Evolutionary conservation across 2,113 vertebrate species (phyloP), one percentile per base, ranked within the genome.

Genomic region (Thalassarche chlororhynchos): DNA sequence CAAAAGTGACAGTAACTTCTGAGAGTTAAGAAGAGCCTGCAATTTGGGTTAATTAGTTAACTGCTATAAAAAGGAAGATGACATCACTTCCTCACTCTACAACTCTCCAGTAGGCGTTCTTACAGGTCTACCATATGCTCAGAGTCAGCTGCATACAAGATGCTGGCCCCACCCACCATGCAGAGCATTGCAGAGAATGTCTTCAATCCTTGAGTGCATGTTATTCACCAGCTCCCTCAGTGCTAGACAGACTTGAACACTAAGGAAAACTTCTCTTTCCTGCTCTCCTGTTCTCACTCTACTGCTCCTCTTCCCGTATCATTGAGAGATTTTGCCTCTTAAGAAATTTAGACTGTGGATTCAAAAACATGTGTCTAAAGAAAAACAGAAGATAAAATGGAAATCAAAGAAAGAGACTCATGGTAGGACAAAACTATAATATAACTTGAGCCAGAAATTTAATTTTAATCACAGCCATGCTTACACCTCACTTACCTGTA

Each of bases 151-250:
- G 36, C n/a, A 36, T 3, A 18, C 26, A 57, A 58, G 58, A 14
- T 12, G 6, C 0, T 64, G 52, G n/a, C 24, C 55, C 49, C 10
- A 8, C 17, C 34, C 55, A 6, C 14, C 60, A 58, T 0, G 0
- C 21, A 66, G 18, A 75, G 29, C 28, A 66, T 10, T 32, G 57
- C 31, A 58, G 57, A 66, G 21, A 58, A 34, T 4, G 2, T 19
- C 57, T 68, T 29, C 36, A 82, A 3, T 12, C 23, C 14, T 25
- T 65, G 19, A 1, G 0, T 9, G 3, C 15, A 17, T 2, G 2
- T 6, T 51, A 69, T 17, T 84, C 52, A 46, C 36, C 72, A 31
- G 15, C 36, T 72, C 44, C 34, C 52, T 64, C 60, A 38, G 8
- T 23, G 19, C 38, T 46, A 44, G 13, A 66, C 8, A 49, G 29